Conservation (phyloP, 2,113 vertebrate genomes). For the Merops nubicus region DNA sequence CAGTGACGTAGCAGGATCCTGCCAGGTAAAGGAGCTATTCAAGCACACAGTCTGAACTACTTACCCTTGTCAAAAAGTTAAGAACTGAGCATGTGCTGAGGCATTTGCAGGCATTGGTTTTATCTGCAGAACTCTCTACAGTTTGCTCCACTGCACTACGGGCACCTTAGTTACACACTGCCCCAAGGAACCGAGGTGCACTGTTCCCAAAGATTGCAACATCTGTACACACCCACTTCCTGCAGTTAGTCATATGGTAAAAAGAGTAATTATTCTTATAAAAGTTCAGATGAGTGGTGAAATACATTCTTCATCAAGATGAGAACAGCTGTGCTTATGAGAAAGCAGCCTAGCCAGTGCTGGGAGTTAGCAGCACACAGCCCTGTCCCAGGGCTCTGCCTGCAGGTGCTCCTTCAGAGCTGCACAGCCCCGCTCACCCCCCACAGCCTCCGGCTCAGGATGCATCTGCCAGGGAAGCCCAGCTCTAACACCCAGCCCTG, state of each 20-base stretch:
- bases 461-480: background rate
- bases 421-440: background rate
- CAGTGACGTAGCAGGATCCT: background rate
- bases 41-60: background rate
- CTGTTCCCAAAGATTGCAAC: background rate
- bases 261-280: background rate
- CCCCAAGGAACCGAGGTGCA: background rate
- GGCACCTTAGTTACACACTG: background rate
- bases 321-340: background rate
- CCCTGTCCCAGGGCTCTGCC: background rate
- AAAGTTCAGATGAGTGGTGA: background rate
- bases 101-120: background rate
- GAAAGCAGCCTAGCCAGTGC: background rate
- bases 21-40: background rate
- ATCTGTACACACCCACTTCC: accelerated
- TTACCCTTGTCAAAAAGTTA: background rate
- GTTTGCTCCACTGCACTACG: background rate
- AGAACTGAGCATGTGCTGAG: background rate
- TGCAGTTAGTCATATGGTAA: background rate
- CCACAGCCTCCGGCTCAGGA: background rate
- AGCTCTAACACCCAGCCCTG: background rate
- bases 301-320: background rate
- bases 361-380: background rate
- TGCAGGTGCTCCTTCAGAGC: background rate
- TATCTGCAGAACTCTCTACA: background rate